Evolutionary conservation across 1,140 invertebrate species (phyloP), one percentile per base, ranked within the genome.

Genomic region (Lepidurus couesii): DNA sequence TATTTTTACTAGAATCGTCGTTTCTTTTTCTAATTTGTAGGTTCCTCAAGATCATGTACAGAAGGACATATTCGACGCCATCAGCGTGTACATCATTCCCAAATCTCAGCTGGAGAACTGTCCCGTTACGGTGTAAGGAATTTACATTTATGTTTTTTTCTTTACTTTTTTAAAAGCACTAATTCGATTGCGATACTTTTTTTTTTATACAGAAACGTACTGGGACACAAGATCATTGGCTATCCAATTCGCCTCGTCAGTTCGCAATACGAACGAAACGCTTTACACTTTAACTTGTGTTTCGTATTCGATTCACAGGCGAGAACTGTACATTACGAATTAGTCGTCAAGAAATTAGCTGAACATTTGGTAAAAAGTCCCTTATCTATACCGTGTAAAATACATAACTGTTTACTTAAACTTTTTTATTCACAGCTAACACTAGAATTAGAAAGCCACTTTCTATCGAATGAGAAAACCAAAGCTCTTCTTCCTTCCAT

Each of bases 51-150:
- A 97, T 84, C 95, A 91, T 84, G 91, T 98, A 77, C 92, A 92
- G 1, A 97, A 97, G 85, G 95, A 97, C 82, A 89, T 93, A 34
- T 98, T 98, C 88, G 95, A 98, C 87, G 91, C 93, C 82, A 91
- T 98, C 42, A 95, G 93, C 84, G 93, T 95, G 44, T 98, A 96
- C 84, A 95, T 98, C 78, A 98, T 98, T 83, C 95, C 96, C 4
- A 98, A 98, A 86, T 92, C 92, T 73, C 93, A 97, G 83, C 88
- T 98, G 42, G 92, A 96, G 83, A 89, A 92, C 81, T 93, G 93
- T 83, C 92, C 93, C 9, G 92, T 98, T 81, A 97, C 95, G n/a
- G 91, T 97, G 89, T 65, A 95, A 90, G 89, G 91, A 89, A 81
- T 80, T 79, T 79, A 79, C 73, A 24, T 42, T 53, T 44, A 77